These are phyloP conservation scores for Augiades crinisus DNA, from an alignment of 2,888 invertebrate species.

Conservation along the genomic window DNA sequence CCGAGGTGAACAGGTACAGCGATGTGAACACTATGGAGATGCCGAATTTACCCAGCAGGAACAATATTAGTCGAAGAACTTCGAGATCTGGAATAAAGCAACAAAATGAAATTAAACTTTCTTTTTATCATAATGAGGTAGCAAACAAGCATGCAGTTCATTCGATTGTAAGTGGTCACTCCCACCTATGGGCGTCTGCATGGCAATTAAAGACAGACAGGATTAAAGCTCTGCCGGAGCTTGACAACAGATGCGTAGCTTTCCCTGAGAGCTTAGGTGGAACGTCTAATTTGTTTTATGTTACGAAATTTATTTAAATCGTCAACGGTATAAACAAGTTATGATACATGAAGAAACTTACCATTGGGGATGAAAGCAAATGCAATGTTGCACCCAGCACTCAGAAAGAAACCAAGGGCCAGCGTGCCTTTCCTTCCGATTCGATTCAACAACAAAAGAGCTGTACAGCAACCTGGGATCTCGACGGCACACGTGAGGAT, in stretches of 20 bases:
- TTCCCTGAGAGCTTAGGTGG: no score
- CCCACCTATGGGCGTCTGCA: no score
- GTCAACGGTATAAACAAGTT: no score
- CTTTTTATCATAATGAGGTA: no score
- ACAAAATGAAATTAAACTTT: no score
- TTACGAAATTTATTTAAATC: no score
- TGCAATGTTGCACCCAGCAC: conserved; percentile 32
- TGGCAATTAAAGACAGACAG: no score
- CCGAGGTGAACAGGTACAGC: conserved; percentile 81
- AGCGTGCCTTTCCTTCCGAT: conserved; percentile 57
- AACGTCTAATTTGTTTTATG: no score
- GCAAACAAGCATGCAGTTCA: no score
- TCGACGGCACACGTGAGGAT: conserved; percentile 82
- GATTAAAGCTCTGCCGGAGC: no score
- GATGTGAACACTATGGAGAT: conserved; percentile 81
- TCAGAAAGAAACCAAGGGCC: conserved; percentile 34
- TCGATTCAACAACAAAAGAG: conserved; percentile 77
- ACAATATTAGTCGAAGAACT: conserved; percentile 62
- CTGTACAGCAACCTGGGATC: conserved; percentile 83
- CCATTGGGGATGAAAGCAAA: conserved; percentile 34
- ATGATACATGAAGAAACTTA: conserved; percentile 32
- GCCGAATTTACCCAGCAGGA: conserved; percentile 79
- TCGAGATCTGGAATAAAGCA: conserved; percentile 57
- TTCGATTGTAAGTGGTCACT: no score
- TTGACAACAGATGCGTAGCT: no score